Evolutionary conservation across 2,888 invertebrate species (phyloP).

Genomic region (Platycnemis pennipes): DNA sequence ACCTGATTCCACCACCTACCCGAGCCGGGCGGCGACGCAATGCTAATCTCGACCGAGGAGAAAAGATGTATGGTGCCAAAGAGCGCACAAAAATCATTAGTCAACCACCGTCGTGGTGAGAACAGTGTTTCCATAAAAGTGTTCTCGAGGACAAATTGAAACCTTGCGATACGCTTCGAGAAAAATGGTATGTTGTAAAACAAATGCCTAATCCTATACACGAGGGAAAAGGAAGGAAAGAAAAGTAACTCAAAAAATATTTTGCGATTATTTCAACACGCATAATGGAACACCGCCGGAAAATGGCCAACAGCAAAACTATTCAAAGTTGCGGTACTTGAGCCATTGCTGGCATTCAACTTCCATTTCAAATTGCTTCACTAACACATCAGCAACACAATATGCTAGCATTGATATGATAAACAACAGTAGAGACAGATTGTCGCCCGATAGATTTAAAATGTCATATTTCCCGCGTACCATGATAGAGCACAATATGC

Average conservation of each 20-base stretch:
- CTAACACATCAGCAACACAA: too few relatives aligned
- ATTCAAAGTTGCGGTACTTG: too few relatives aligned
- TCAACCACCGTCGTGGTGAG: background rate
- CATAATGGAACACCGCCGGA: background rate
- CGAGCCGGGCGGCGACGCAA: background rate
- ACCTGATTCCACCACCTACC: slow-evolving; percentile 18
- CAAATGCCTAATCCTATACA: background rate
- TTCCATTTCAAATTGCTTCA: too few relatives aligned
- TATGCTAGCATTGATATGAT: too few relatives aligned
- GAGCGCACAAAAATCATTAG: background rate
- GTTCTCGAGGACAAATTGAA: background rate
- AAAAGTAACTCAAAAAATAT: background rate
- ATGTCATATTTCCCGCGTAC: too few relatives aligned
- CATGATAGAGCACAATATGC: too few relatives aligned
- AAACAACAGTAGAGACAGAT: too few relatives aligned
- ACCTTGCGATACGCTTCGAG: background rate
- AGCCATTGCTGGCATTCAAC: too few relatives aligned
- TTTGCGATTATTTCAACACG: too few relatives aligned
- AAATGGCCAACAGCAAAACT: too few relatives aligned
- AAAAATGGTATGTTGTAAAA: background rate
- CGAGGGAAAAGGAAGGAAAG: background rate
- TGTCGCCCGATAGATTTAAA: too few relatives aligned
- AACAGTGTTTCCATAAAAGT: background rate
- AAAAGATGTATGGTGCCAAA: background rate
- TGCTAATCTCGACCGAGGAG: background rate